A percentile compares a stretch with the other conserved stretches of the same genome.
phyloP scores from a whole-genome alignment of 2,797 vertebrate genomes.

The Ara ararauna region DNA sequence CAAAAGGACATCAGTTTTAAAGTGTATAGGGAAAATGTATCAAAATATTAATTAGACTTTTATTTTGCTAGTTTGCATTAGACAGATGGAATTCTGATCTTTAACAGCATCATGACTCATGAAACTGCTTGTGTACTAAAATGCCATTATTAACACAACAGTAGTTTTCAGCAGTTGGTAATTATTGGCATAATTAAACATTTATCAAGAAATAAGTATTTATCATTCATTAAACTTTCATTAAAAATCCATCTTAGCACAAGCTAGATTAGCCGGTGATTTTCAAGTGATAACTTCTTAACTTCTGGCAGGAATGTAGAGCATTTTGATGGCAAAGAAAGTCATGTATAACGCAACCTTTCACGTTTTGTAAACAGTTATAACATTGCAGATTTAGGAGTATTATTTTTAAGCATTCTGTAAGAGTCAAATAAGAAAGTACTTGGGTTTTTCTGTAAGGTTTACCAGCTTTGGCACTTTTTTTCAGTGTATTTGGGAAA shows the following conservation, averaged over 20 bases:
- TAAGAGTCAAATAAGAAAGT: constrained; percentile 12
- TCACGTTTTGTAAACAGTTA: constrained; percentile 37
- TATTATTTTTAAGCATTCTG: constrained; percentile 38
- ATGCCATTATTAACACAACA: constrained; percentile 88
- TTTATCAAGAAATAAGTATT: constrained; percentile 88
- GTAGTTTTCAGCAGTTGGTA: constrained; percentile 88
- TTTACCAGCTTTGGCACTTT: constrained; percentile 39
- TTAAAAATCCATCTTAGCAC: constrained; percentile 84
- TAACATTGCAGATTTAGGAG: constrained; percentile 12
- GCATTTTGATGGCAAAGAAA: constrained; percentile 52
- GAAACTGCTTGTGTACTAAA: constrained; percentile 82
- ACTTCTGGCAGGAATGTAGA: constrained; percentile 74
- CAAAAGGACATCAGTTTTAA: constrained; percentile 69
- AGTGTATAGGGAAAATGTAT: constrained; percentile 76
- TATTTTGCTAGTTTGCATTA: constrained; percentile 81
- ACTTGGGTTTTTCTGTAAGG: constrained; percentile 17
- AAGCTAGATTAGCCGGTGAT: constrained; percentile 82
- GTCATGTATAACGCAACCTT: constrained; percentile 27
- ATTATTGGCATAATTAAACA: constrained; percentile 91
- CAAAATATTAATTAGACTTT: constrained; percentile 83
- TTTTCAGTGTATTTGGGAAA: constrained; percentile 34
- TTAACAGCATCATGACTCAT: constrained; percentile 80
- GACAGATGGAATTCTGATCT: constrained; percentile 84
- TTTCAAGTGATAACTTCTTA: constrained; percentile 79
- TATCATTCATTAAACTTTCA: constrained; percentile 89